These are phyloP conservation scores for Cistogaster globosa DNA, from an alignment of 2,888 invertebrate species.

Conservation along the genomic window DNA sequence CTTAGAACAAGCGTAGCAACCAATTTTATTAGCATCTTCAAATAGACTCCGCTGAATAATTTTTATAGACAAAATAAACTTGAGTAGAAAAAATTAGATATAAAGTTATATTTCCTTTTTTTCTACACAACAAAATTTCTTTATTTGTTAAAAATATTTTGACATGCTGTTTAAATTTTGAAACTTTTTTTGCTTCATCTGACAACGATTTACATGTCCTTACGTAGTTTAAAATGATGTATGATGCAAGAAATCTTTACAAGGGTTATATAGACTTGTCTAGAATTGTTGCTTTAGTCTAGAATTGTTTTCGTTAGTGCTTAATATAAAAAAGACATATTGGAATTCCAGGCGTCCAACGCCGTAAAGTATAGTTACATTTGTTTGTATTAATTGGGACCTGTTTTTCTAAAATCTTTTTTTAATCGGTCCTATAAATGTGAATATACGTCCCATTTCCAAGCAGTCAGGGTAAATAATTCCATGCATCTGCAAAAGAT, in stretches of 20 bases:
- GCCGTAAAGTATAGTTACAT: no score
- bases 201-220: not conserved
- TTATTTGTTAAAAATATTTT: slow-evolving; percentile 40
- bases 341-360: no score
- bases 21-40: slow-evolving; percentile 11
- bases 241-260: slow-evolving; percentile 3
- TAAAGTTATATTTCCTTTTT: slow-evolving; percentile 11
- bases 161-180: slow-evolving; percentile 39
- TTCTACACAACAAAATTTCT: slow-evolving; percentile 14
- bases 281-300: no score
- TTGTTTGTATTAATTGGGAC: no score
- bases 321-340: no score
- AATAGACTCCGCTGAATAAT: slow-evolving; percentile 37
- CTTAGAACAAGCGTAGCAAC: not conserved
- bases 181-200: not conserved
- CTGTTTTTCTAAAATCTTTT: no score
- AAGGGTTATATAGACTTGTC: slow-evolving; percentile 28
- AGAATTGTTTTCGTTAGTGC: no score
- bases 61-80: slow-evolving; percentile 49
- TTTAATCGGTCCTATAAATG: no score
- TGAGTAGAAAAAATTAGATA: not conserved
- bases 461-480: no score
- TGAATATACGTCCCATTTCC: no score
- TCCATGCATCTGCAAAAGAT: no score
- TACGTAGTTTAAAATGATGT: slow-evolving; percentile 31